Percentiles rank a stretch among this genome's conserved stretches.
These are phyloP conservation scores for Mesochorus sp. DNA, from an alignment of 2,888 invertebrate species.

Conservation along the genomic window DNA sequence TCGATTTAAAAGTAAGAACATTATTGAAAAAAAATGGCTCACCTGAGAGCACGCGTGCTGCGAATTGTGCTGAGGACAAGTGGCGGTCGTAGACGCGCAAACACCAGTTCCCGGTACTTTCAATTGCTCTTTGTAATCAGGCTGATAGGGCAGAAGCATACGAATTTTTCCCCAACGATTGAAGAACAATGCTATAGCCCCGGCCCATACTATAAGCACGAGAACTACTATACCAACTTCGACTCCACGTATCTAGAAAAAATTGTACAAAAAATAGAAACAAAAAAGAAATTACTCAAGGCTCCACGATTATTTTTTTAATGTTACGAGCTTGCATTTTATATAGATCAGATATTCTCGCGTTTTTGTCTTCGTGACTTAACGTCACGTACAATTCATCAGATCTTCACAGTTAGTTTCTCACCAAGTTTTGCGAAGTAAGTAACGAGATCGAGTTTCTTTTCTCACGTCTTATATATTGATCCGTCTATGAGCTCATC, in stretches of 20 bases:
- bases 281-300: background rate
- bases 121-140: conserved; percentile 94
- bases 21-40: conserved; percentile 65
- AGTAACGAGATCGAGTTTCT: too few species aligned
- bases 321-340: too few species aligned
- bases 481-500: too few species aligned
- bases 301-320: background rate
- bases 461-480: too few species aligned
- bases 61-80: conserved; percentile 84
- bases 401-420: too few species aligned
- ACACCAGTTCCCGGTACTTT: conserved; percentile 90
- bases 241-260: conserved; percentile 90
- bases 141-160: conserved; percentile 95
- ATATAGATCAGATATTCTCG: too few species aligned
- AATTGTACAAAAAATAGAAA: conserved; percentile 47
- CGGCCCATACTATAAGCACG: conserved; percentile 93
- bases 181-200: conserved; percentile 94
- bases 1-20: too few species aligned
- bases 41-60: conserved; percentile 86
- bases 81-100: conserved; percentile 85
- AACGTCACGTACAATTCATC: too few species aligned
- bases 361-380: too few species aligned
- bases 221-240: conserved; percentile 95
- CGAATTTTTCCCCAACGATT: conserved; percentile 97
- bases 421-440: background rate